Evolutionary conservation across 2,797 vertebrate genomes (phyloP).

Genomic region (Argentina silus): DNA sequence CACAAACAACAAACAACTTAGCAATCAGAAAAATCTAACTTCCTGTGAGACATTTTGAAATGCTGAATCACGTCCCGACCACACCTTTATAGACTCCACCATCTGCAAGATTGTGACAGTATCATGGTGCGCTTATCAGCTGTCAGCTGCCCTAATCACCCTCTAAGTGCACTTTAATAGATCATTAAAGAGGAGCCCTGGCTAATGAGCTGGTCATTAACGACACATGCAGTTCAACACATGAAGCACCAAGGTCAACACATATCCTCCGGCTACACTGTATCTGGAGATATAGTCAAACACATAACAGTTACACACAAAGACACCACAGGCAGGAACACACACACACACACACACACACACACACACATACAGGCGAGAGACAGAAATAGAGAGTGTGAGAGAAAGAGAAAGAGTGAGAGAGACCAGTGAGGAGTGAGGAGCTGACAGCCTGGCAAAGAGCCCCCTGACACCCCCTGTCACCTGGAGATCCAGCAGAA

Average conservation of each 20-base stretch:
- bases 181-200: constrained; percentile 38
- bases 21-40: neutral
- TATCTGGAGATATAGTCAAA: constrained; percentile 41
- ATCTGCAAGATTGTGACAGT: constrained; percentile 18
- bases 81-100: constrained; percentile 29
- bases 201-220: constrained; percentile 38
- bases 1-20: constrained; percentile 14
- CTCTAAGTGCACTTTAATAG: constrained; percentile 37
- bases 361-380: neutral
- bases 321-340: neutral
- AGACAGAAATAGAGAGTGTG: neutral
- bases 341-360: neutral
- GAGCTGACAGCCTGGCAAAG: constrained; percentile 56
- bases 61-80: constrained; percentile 8
- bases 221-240: constrained; percentile 27
- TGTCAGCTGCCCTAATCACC: constrained; percentile 32
- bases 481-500: constrained; percentile 75
- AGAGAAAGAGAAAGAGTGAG: neutral
- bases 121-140: constrained; percentile 13
- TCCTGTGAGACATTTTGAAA: neutral
- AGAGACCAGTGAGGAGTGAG: constrained; percentile 17
- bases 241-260: constrained; percentile 60
- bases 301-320: neutral
- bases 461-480: constrained; percentile 70
- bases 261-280: constrained; percentile 55